These are phyloP conservation scores for Drosophila willistoni DNA, from an alignment of 1,140 invertebrate species.

Conservation along the genomic window DNA sequence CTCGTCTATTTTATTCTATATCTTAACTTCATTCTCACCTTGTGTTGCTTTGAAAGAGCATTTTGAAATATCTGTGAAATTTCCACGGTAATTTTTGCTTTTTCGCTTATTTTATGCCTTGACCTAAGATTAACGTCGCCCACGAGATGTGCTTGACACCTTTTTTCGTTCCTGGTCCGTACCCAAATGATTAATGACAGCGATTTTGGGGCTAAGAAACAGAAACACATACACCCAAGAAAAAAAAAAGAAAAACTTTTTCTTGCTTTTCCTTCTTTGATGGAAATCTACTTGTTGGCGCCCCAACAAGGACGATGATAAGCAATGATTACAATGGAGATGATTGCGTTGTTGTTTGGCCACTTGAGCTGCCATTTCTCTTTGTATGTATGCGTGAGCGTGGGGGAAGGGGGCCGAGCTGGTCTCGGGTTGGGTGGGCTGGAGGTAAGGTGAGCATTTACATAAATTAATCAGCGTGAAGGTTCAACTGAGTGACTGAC, in stretches of 20 bases:
- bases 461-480: constrained; percentile 55
- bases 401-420: not conserved
- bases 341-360: constrained; percentile 49
- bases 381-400: not conserved
- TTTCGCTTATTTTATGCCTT: constrained; percentile 24
- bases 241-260: constrained; percentile 13
- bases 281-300: constrained; percentile 73
- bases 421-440: not conserved
- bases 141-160: constrained; percentile 54
- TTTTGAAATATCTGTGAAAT: constrained; percentile 9
- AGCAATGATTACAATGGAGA: constrained; percentile 50
- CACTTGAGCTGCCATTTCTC: constrained; percentile 33
- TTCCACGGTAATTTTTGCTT: constrained; percentile 1
- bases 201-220: constrained; percentile 42
- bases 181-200: constrained; percentile 76
- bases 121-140: constrained; percentile 68
- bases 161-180: constrained; percentile 38
- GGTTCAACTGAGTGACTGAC: constrained; percentile 19
- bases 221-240: not conserved
- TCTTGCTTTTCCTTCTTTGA: constrained; percentile 41
- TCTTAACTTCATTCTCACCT: constrained; percentile 4
- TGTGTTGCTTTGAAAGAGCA: not conserved
- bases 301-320: constrained; percentile 36
- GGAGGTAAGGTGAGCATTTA: constrained; percentile 30
- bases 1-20: not conserved